Percentiles rank a stretch among this genome's conserved stretches.
phyloP scores from a whole-genome alignment of 2,888 invertebrate species.

The Tortricodes alternella region DNA sequence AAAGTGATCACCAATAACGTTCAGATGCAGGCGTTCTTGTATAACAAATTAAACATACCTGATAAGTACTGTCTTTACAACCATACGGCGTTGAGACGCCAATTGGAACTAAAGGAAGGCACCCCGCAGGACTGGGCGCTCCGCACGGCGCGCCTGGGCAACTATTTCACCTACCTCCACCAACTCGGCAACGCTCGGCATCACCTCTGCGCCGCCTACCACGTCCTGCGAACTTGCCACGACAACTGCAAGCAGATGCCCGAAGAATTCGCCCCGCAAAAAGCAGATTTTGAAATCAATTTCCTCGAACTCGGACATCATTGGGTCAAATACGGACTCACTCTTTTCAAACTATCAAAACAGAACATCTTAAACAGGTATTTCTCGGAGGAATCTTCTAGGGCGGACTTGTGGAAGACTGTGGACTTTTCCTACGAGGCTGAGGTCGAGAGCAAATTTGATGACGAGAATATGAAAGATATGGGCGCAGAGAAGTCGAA shows the following conservation, averaged over 20 bases:
- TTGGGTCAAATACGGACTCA: slow-evolving; percentile 84
- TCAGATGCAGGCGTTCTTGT: slow-evolving; percentile 84
- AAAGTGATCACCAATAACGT: slow-evolving; percentile 84
- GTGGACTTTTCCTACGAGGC: slow-evolving; percentile 52
- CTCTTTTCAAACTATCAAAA: slow-evolving; percentile 81
- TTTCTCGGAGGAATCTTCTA: slow-evolving; percentile 60
- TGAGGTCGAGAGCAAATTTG: slow-evolving; percentile 46
- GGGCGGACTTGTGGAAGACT: slow-evolving; percentile 65
- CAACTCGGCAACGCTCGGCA: slow-evolving; percentile 81
- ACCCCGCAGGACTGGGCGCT: slow-evolving; percentile 83
- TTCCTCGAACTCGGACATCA: slow-evolving; percentile 80
- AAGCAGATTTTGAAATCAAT: slow-evolving; percentile 69
- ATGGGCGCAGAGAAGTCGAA: slow-evolving; percentile 59
- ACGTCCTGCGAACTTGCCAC: slow-evolving; percentile 81
- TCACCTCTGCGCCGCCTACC: slow-evolving; percentile 85
- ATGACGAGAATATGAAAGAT: slow-evolving; percentile 65
- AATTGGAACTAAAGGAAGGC: slow-evolving; percentile 81
- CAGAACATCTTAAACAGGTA: slow-evolving; percentile 68
- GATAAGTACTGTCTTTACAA: slow-evolving; percentile 80
- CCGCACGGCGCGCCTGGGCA: slow-evolving; percentile 78
- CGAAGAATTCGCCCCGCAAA: slow-evolving; percentile 66
- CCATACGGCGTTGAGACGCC: slow-evolving; percentile 81
- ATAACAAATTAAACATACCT: slow-evolving; percentile 79
- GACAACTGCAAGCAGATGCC: slow-evolving; percentile 74
- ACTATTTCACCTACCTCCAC: slow-evolving; percentile 74